Evolutionary conservation across 1,140 invertebrate species (phyloP).

Genomic region (Aphaenogaster floridana): DNA sequence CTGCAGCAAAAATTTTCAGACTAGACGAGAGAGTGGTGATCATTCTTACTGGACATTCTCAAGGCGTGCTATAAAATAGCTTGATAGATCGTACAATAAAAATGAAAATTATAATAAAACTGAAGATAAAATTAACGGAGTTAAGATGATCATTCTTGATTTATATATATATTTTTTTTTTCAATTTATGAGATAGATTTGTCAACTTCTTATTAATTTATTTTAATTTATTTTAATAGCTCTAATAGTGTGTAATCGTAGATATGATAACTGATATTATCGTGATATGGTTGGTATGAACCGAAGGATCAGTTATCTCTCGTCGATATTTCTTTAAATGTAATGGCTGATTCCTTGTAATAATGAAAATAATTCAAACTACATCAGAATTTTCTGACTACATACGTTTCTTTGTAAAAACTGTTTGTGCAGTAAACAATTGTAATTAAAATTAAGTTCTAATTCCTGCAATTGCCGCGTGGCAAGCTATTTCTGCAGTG

Average conservation of each 20-base stretch:
- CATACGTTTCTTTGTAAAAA: not conserved
- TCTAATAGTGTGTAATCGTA: not conserved
- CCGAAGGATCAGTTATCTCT: not conserved
- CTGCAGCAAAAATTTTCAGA: constrained; percentile 23
- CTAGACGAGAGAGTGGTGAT: constrained; percentile 35
- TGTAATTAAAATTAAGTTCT: not conserved
- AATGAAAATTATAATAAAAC: not conserved
- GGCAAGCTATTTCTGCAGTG: not conserved
- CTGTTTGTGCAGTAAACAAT: not conserved
- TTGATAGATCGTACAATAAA: constrained; percentile 32
- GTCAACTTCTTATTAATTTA: not conserved
- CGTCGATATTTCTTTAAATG: not conserved
- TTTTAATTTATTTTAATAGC: too few species aligned
- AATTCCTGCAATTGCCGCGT: not conserved
- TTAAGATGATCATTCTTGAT: not conserved
- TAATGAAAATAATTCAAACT: not conserved
- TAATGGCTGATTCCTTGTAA: not conserved
- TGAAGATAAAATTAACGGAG: not conserved
- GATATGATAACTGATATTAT: not conserved
- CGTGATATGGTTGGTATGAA: not conserved
- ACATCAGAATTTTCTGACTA: not conserved
- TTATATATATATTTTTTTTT: not conserved
- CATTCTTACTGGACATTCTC: constrained; percentile 45
- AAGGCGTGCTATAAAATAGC: constrained; percentile 17
- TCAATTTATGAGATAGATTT: not conserved